phyloP scores from a whole-genome alignment of 2,797 vertebrate genomes.

The Alcedo quadribrachys region DNA sequence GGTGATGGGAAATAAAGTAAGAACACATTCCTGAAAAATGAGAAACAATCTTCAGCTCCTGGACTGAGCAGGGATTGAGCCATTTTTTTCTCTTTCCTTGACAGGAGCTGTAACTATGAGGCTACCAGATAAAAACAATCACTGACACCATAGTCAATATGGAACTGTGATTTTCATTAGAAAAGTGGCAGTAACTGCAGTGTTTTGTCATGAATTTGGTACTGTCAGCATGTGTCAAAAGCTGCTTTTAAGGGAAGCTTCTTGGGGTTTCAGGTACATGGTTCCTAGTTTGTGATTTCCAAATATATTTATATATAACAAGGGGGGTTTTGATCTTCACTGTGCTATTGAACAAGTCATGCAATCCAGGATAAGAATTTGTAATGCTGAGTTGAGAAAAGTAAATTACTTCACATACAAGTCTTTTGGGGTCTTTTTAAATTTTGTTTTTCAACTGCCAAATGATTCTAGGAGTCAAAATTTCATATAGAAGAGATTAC shows the following conservation, averaged over 20 bases:
- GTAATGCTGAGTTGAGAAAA: not conserved
- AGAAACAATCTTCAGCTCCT: not conserved
- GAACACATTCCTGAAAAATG: not conserved
- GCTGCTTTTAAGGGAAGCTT: not conserved
- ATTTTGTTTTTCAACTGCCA: not conserved
- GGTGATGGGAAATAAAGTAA: not conserved
- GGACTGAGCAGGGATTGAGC: not conserved
- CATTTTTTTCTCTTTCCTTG: not conserved
- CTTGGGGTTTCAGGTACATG: not conserved
- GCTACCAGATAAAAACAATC: not conserved
- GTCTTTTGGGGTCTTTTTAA: not conserved
- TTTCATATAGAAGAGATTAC: not conserved
- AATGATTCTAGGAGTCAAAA: not conserved
- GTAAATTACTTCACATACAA: not conserved
- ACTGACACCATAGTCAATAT: not conserved
- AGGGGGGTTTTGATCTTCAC: not conserved
- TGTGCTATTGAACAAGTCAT: not conserved
- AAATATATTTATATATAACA: not conserved
- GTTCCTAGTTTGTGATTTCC: not conserved
- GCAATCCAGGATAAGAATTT: not conserved
- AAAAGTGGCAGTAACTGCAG: not conserved
- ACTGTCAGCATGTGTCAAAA: not conserved
- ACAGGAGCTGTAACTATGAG: not conserved
- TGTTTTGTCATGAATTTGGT: not conserved
- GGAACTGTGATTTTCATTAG: not conserved